Conservation (phyloP, 2,888 invertebrate species). For the Tanytarsus gracilentus region DNA sequence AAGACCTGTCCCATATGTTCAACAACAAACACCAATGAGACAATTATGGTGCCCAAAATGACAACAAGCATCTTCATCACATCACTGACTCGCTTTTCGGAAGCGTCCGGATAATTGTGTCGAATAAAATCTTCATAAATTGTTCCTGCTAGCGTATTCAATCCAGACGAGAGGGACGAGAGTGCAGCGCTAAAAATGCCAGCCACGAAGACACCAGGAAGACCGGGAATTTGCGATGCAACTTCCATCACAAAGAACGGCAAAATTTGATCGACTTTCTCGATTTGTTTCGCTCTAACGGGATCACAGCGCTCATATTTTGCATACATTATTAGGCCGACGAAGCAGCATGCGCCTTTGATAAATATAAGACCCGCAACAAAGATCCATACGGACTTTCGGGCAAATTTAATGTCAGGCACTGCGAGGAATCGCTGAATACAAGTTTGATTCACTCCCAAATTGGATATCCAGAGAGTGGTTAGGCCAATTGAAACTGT, state of each 20-base stretch:
- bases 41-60: slow-evolving; percentile 42
- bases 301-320: slow-evolving; percentile 46
- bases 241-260: slow-evolving; percentile 39
- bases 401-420: slow-evolving; percentile 38
- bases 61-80: slow-evolving; percentile 37
- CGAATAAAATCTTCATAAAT: slow-evolving; percentile 45
- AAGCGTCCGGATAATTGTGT: slow-evolving; percentile 35
- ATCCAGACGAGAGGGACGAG: slow-evolving; percentile 45
- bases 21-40: slow-evolving; percentile 49
- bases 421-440: slow-evolving; percentile 45
- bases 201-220: slow-evolving; percentile 46
- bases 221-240: slow-evolving; percentile 38
- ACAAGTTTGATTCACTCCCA: slow-evolving; percentile 42
- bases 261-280: slow-evolving; percentile 33
- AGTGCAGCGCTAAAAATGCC: slow-evolving; percentile 45
- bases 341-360: slow-evolving; percentile 39
- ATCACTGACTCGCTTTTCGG: slow-evolving; percentile 35
- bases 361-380: slow-evolving; percentile 34
- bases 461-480: slow-evolving; percentile 37
- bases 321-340: slow-evolving; percentile 44
- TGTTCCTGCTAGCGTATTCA: slow-evolving; percentile 47
- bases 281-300: slow-evolving; percentile 36
- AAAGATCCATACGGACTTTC: slow-evolving; percentile 33
- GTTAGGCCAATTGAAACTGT: slow-evolving; percentile 49
- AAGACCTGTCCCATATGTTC: slow-evolving; percentile 58